Base-by-base conservation (phyloP, 2,113 vertebrate genomes). In the Hydropotes inermis region DNA sequence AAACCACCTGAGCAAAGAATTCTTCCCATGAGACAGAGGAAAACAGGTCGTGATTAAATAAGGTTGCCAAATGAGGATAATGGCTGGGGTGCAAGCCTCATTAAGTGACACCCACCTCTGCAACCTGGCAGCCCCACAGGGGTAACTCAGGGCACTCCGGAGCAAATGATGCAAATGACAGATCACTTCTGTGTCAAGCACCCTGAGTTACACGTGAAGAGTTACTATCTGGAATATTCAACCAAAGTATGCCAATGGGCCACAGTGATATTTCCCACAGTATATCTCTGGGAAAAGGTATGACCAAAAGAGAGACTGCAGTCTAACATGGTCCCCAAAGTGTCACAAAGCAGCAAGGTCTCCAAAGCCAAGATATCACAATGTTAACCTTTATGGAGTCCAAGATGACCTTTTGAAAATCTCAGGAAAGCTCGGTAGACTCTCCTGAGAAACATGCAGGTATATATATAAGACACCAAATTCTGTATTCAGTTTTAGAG, bases 1-100 rank as follows among this genome's bases (percentile, higher is more conserved):
- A 95, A 96, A 70, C 16, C 23, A 94, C 19, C 21, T 55, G 57
- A 93, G 85, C 90, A 97, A 76, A 96, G 81, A 95, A 85, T 58
- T 88, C 36, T 91, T 92, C 82, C 61, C 76, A 76, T 36, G 61
- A 97, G 85, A 94, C 81, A 92, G 52, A 93, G 43, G 93, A 83
- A 13, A 67, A 78, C 23, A 55, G 52, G 30, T 12, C 85, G 52
- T 43, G 86, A 82, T 27, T 57, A 85, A 94, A 52, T 7, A 27
- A 27, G 57, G 60, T 30, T 97, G 76, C 43, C 88, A 90, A 83
- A 55, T 82, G 89, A 45, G 54, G 76, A 21, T 82, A 82, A 55
- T 88, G 64, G 64, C 39, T 25, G 60, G 54, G 16, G 27, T 21
- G n/a, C n/a, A 74, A 92, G 50, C 55, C 85, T 93, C 52, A 50